These are phyloP conservation scores for Cephalopholis sonnerati DNA, from an alignment of 2,113 vertebrate species.

Conservation along the genomic window DNA sequence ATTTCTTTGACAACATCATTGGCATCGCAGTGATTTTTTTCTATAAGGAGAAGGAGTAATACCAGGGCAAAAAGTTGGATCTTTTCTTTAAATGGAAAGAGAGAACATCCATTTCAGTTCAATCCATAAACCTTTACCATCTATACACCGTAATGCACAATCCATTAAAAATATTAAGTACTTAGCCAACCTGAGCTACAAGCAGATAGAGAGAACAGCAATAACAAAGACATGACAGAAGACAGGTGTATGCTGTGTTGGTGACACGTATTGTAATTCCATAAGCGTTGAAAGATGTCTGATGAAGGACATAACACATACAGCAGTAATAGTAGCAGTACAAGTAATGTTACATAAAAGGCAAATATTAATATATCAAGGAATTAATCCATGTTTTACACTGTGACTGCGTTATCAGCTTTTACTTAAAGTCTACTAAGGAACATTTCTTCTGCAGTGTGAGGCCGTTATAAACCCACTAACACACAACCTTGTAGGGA, in stretches of 20 bases:
- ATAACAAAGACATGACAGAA: conserved; percentile 69
- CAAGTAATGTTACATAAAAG: conserved; percentile 80
- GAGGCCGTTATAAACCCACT: conserved; percentile 55
- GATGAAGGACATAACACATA: conserved; percentile 68
- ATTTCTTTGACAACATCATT: conserved; percentile 80
- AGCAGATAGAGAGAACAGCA: conserved; percentile 72
- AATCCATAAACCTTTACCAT: conserved; percentile 66
- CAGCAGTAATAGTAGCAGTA: conserved; percentile 75
- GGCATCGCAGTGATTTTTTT: conserved; percentile 76
- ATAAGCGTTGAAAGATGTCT: conserved; percentile 63
- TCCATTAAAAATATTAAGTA: conserved; percentile 93
- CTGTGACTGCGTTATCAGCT: conserved; percentile 51
- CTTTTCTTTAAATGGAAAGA: conserved; percentile 73
- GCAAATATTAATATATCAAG: conserved; percentile 73
- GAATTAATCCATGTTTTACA: conserved; percentile 63
- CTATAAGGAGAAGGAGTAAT: conserved; percentile 73
- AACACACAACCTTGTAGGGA: conserved; percentile 50
- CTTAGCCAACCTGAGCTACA: conserved; percentile 87
- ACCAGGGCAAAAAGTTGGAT: conserved; percentile 73
- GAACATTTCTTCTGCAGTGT: conserved; percentile 55
- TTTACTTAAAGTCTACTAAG: conserved; percentile 46
- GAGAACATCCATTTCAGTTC: conserved; percentile 68
- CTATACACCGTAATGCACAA: conserved; percentile 88
- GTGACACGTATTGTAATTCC: conserved; percentile 61
- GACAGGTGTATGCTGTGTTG: conserved; percentile 67